phyloP scores from a whole-genome alignment of 2,888 invertebrate genomes.

The Xiphydria camelus region DNA sequence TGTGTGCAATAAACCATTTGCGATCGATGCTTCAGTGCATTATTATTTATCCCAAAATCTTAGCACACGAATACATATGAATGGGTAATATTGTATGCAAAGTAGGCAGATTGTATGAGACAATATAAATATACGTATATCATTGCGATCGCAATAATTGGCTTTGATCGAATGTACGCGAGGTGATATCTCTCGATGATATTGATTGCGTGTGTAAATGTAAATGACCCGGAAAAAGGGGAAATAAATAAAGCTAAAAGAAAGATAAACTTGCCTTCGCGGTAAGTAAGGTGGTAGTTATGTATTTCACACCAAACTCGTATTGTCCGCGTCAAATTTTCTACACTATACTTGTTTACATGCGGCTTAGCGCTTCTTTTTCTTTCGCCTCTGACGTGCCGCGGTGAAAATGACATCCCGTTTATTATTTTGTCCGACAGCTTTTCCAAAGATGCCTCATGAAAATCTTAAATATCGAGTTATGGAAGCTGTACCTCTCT shows the following conservation, averaged over 20 bases:
- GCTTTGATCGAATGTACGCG: no score
- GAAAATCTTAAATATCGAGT: constrained; percentile 97
- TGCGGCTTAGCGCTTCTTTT: constrained; percentile 12
- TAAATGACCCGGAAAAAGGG: constrained; percentile 5
- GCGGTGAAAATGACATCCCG: constrained; percentile 24
- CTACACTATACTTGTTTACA: constrained; percentile 5
- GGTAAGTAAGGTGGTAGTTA: constrained; percentile 46
- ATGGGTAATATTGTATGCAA: no score
- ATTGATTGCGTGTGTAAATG: constrained; percentile 13
- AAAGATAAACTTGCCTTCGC: constrained; percentile 34
- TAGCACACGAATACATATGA: no score
- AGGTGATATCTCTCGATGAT: no score
- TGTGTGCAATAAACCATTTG: constrained; percentile 48
- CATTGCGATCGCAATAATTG: constrained; percentile 10
- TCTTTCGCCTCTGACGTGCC: constrained; percentile 30
- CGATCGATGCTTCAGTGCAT: constrained; percentile 49
- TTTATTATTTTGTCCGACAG: constrained; percentile 61
- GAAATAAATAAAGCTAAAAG: background rate
- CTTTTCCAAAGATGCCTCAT: constrained; percentile 97
- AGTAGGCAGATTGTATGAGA: no score
- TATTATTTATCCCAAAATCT: constrained; percentile 51
- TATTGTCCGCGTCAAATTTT: constrained; percentile 5
- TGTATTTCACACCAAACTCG: constrained; percentile 13
- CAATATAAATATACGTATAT: constrained; percentile 13
- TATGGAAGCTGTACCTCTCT: constrained; percentile 96